These are phyloP conservation scores for Therioaphis trifolii DNA, from an alignment of 2,888 invertebrate genomes.

Conservation along the genomic window DNA sequence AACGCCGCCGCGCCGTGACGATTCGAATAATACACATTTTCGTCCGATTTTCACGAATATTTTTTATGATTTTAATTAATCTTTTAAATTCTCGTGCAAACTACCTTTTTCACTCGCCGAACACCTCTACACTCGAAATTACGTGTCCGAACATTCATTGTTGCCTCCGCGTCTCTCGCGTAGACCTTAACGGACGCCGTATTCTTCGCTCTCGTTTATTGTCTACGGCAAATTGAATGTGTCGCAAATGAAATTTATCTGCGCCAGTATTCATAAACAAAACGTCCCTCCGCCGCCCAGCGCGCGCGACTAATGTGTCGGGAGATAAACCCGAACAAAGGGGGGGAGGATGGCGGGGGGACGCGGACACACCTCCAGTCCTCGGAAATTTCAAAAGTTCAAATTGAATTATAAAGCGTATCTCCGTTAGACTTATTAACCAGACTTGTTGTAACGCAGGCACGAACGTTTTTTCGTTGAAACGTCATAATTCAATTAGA, in stretches of 20 bases:
- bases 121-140: constrained; percentile 20
- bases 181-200: background rate
- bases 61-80: constrained; percentile 37
- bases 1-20: background rate
- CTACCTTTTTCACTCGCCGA: constrained; percentile 3
- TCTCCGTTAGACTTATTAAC: constrained; percentile 53
- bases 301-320: constrained; percentile 6
- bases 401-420: constrained; percentile 50
- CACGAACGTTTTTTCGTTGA: constrained; percentile 26
- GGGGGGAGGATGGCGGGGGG: background rate
- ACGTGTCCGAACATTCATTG: constrained; percentile 42
- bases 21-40: background rate
- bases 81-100: background rate
- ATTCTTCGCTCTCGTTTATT: background rate
- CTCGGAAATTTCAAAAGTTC: constrained; percentile 42
- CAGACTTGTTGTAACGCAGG: constrained; percentile 19
- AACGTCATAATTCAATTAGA: constrained; percentile 45
- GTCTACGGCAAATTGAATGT: constrained; percentile 43
- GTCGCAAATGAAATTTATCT: constrained; percentile 56
- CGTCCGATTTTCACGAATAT: background rate
- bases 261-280: constrained; percentile 44
- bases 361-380: background rate
- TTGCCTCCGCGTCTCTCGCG: background rate
- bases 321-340: constrained; percentile 11
- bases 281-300: background rate